Conservation (phyloP, 1,140 invertebrate genomes). For the Schlechtendalia chinensis region DNA sequence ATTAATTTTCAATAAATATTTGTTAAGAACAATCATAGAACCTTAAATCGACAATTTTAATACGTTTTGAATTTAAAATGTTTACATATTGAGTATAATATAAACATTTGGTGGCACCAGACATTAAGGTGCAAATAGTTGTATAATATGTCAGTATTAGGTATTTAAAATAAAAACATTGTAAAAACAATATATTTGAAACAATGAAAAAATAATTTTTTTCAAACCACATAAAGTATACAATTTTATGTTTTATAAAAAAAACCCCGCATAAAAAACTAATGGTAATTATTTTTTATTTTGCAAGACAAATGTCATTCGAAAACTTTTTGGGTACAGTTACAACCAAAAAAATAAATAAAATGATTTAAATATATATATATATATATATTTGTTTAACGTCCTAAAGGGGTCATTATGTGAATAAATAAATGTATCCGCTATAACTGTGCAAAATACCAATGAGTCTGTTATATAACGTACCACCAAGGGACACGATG, state of each 20-base stretch:
- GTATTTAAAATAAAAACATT: too few species aligned
- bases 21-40: too few species aligned
- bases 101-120: too few species aligned
- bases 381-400: neutral
- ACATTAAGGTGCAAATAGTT: too few species aligned
- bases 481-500: neutral
- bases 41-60: too few species aligned
- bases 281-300: neutral
- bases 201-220: too few species aligned
- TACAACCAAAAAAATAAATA: neutral
- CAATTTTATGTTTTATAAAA: neutral
- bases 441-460: neutral
- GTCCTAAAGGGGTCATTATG: conserved; percentile 23
- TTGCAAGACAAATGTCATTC: conserved; percentile 6
- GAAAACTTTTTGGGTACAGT: neutral
- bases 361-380: too few species aligned
- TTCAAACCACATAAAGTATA: neutral
- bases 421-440: conserved; percentile 9
- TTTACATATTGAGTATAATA: too few species aligned
- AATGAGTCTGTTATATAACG: conserved; percentile 18
- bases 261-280: neutral
- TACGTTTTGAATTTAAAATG: too few species aligned
- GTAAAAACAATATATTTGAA: too few species aligned
- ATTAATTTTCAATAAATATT: too few species aligned
- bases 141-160: too few species aligned